Percentiles rank a stretch among this genome's conserved stretches.
Conservation (phyloP, 37 sponge, comb jelly and placozoan genomes). For the Crambe crambe region DNA sequence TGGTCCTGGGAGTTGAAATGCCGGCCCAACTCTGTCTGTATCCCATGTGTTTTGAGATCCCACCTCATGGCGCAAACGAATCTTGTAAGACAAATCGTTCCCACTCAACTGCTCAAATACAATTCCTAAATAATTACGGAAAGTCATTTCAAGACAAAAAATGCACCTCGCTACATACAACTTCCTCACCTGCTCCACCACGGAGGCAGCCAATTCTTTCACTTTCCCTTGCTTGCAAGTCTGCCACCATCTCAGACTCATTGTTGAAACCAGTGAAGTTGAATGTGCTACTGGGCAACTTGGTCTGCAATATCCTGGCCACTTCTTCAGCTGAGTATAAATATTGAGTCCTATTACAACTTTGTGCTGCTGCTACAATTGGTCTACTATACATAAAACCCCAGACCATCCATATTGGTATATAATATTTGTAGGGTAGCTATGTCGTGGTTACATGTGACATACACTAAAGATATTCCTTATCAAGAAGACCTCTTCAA, state of each 20-base stretch:
- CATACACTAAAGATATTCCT: too few species aligned
- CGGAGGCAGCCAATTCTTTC: not conserved
- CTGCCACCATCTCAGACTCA: slow-evolving; percentile 3
- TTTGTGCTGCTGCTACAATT: too few species aligned
- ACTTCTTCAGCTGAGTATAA: slow-evolving; percentile 1
- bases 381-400: too few species aligned
- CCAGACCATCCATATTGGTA: too few species aligned
- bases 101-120: slow-evolving; percentile 25
- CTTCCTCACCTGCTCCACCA: slow-evolving; percentile 3
- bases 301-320: not conserved
- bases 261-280: not conserved
- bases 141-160: too few species aligned
- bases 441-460: too few species aligned
- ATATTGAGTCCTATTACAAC: too few species aligned
- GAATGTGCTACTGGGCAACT: not conserved
- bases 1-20: slow-evolving; percentile 44
- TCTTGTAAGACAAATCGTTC: slow-evolving; percentile 40
- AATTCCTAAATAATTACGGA: slow-evolving; percentile 28
- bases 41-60: slow-evolving; percentile 39
- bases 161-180: too few species aligned
- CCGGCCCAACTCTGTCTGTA: slow-evolving; percentile 16
- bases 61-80: slow-evolving; percentile 66
- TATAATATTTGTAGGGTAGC: too few species aligned
- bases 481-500: too few species aligned
- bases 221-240: not conserved